Conservation (phyloP, 23 tunicate genomes). For the Trididemnum clinides region DNA sequence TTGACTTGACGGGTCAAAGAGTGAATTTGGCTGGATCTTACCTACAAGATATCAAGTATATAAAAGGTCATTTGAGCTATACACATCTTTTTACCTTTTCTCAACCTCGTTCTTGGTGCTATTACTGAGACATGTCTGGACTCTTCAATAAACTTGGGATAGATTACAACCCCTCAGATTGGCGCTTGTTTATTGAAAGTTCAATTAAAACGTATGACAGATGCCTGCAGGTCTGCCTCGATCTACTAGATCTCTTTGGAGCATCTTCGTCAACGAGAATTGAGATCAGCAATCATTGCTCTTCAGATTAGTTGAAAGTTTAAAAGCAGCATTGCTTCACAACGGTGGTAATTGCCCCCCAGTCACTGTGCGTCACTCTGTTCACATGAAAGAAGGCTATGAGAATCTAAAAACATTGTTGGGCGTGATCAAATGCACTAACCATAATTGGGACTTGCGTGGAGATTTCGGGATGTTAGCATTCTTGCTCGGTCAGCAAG, state of each 20-base stretch:
- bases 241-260: too few relatives aligned
- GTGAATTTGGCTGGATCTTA: background rate
- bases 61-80: background rate
- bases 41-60: background rate
- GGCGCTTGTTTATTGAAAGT: too few relatives aligned
- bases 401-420: background rate
- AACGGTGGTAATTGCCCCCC: background rate
- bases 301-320: background rate
- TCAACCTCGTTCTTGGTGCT: background rate
- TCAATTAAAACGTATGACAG: background rate
- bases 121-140: too few relatives aligned
- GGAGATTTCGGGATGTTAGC: too few relatives aligned
- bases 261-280: too few relatives aligned
- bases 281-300: background rate
- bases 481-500: too few relatives aligned
- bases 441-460: too few relatives aligned
- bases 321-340: background rate
- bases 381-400: constrained; percentile 4
- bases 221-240: too few relatives aligned
- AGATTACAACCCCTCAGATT: too few relatives aligned
- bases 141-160: too few relatives aligned
- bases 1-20: background rate
- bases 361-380: background rate
- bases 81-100: background rate
- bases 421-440: too few relatives aligned